These are phyloP conservation scores for Drosophila nr. fundita DNA, from an alignment of 2,888 invertebrate genomes.

Conservation along the genomic window DNA sequence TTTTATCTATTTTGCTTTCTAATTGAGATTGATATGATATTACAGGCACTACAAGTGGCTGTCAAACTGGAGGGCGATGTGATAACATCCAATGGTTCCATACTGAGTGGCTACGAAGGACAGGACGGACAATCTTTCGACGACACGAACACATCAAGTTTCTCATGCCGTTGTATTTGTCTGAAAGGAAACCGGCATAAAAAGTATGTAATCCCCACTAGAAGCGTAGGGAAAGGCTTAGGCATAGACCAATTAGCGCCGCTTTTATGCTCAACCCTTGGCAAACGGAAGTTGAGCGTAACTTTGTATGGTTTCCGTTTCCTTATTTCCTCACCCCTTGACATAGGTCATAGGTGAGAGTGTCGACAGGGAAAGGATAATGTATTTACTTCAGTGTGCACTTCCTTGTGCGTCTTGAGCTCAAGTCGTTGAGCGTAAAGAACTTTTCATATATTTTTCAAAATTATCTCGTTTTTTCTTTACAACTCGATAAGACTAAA, in stretches of 20 bases:
- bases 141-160: slow-evolving; percentile 84
- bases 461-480: neutral
- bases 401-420: neutral
- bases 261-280: slow-evolving; percentile 10
- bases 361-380: neutral
- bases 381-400: neutral
- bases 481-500: neutral
- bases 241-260: slow-evolving; percentile 35
- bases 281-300: neutral
- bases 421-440: neutral
- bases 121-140: slow-evolving; percentile 84
- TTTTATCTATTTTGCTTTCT: slow-evolving; percentile 23
- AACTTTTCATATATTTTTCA: neutral
- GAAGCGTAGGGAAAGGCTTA: slow-evolving; percentile 12
- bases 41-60: slow-evolving; percentile 96
- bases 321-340: neutral
- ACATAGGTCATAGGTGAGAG: neutral
- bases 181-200: slow-evolving; percentile 85
- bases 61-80: slow-evolving; percentile 98
- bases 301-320: slow-evolving; percentile 26
- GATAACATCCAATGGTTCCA: slow-evolving; percentile 96
- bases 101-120: slow-evolving; percentile 89
- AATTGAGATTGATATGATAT: slow-evolving; percentile 46
- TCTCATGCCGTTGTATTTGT: slow-evolving; percentile 85
- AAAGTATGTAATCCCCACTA: slow-evolving; percentile 79